Evolutionary conservation across 2,888 invertebrate genomes (phyloP), one percentile per base, ranked within the genome.

Genomic region (Drosophila subquinaria): DNA sequence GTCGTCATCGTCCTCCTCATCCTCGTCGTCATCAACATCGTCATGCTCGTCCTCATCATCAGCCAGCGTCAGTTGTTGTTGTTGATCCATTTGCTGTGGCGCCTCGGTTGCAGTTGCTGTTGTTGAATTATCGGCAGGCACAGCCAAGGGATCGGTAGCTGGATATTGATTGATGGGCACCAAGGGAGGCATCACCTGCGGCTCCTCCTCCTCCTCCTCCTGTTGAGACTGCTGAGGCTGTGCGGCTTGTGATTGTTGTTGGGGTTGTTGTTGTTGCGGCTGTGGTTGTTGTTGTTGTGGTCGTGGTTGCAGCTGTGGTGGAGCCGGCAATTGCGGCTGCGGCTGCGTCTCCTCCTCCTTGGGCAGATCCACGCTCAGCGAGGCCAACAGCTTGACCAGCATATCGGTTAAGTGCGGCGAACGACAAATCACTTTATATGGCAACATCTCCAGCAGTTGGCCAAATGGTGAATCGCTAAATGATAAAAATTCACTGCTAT

Each of bases 401-500:
- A 96, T 95, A 91, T 97, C 97, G 0, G 96, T 97, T 48, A 97
- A 93, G 78, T 96, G 94, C 55, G 95, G 95, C 84, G 96, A 96
- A 40, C 95, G 94, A 74, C 95, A 95, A 30, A 97, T 95, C 33
- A 96, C 96, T 52, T 96, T 95, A 86, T 95, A 96, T 10, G 95
- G 94, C 50, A 97, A 92, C 95, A 97, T 96, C 57, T 94, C 94
- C 74, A 97, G 94, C 43, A 97, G 93, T 90, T 96, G 96, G 11
- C 96, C 96, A 75, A 97, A 95, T 0, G 96, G 95, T 2, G 96
- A 95, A 4, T 94, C 94, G 73, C 95, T 95, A 77, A 96, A 95
- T 3, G 93, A 93, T 81, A 91, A 53, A 30, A 86, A 90, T 6
- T 91, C 88, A 1, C 47, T 59, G 5, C n/a, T 79, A 23, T 76